Conservation (phyloP, 2,797 vertebrate species). For the Sarcophilus harrisii region DNA sequence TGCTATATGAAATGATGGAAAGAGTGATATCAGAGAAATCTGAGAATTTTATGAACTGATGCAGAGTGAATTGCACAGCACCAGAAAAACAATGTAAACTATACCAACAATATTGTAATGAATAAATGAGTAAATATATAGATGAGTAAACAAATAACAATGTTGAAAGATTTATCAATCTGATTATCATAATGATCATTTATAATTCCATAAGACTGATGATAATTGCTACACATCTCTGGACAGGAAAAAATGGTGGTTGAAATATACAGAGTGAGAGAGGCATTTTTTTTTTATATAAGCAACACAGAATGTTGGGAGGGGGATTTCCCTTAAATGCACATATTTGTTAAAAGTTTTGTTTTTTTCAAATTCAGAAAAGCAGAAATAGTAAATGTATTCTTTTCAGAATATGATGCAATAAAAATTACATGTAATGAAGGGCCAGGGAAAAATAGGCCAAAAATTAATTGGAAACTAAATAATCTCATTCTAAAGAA, state of each 20-base stretch:
- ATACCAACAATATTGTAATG: neutral
- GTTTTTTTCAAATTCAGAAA: neutral
- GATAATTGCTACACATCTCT: neutral
- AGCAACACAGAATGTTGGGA: neutral
- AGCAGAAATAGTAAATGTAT: too few species aligned
- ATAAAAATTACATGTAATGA: too few species aligned
- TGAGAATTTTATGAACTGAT: neutral
- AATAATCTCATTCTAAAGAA: too few species aligned
- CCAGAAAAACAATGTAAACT: neutral
- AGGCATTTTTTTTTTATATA: neutral
- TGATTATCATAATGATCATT: neutral
- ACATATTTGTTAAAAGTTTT: too few species aligned
- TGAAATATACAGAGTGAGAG: neutral
- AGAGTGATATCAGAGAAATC: neutral
- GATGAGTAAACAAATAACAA: neutral
- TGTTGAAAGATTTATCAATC: neutral
- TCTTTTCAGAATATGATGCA: too few species aligned
- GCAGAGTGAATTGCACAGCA: neutral
- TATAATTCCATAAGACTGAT: neutral
- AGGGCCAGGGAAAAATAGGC: too few species aligned
- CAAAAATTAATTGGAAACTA: too few species aligned
- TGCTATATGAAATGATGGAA: neutral
- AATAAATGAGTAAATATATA: neutral
- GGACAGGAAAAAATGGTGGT: neutral
- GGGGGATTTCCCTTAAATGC: too few species aligned